Evolutionary conservation across 1,140 invertebrate genomes (phyloP).

Genomic region (Nasonia giraulti): DNA sequence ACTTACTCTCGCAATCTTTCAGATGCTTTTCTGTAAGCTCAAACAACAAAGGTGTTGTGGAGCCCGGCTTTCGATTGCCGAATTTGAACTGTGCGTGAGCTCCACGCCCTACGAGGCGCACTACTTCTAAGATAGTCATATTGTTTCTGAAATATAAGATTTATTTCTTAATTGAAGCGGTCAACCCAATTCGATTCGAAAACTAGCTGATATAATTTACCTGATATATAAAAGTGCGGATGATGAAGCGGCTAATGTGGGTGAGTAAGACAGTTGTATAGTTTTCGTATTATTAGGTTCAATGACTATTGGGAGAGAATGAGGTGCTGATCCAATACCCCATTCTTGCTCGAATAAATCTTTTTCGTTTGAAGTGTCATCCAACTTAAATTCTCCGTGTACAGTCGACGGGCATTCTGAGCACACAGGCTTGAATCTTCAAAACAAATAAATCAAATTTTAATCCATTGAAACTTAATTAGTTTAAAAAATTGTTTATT

Average conservation of each 20-base stretch:
- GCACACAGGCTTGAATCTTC: constrained; percentile 67
- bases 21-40: constrained; percentile 90
- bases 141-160: constrained; percentile 85
- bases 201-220: constrained; percentile 53
- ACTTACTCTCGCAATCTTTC: constrained; percentile 85
- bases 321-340: constrained; percentile 57
- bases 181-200: not conserved
- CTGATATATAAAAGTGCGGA: constrained; percentile 71
- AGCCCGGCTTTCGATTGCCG: constrained; percentile 90
- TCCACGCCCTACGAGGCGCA: constrained; percentile 88
- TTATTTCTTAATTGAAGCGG: constrained; percentile 1
- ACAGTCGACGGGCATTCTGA: constrained; percentile 62
- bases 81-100: constrained; percentile 91
- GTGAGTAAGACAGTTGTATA: constrained; percentile 68
- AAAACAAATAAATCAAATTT: constrained; percentile 23
- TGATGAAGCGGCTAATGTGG: constrained; percentile 61
- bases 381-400: constrained; percentile 69
- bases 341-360: constrained; percentile 61
- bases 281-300: constrained; percentile 70
- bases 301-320: constrained; percentile 69
- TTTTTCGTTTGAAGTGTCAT: constrained; percentile 62
- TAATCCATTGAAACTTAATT: not conserved
- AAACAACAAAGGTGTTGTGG: constrained; percentile 83
- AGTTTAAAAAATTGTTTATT: constrained; percentile 11
- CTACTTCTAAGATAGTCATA: constrained; percentile 91